Conservation (phyloP, 37 sponge, comb jelly and placozoan genomes). For the Cliona cf. orientalis region DNA sequence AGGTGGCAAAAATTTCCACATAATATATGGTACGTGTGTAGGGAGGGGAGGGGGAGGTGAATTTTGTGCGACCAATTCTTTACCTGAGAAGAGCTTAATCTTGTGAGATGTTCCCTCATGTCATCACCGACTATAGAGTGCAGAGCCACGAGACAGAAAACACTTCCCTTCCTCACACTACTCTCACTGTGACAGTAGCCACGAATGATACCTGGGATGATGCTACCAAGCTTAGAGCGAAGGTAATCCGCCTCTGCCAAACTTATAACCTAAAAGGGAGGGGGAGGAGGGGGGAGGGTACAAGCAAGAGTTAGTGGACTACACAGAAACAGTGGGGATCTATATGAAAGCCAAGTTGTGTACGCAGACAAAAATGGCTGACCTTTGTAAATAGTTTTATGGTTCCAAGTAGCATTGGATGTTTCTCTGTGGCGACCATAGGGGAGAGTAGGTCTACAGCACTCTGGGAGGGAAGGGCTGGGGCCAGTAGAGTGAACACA, state of each 20-base stretch:
- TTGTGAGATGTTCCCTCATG: slow-evolving; percentile 62
- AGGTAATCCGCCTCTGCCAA: slow-evolving; percentile 19
- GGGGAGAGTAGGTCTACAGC: slow-evolving; percentile 62
- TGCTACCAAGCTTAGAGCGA: slow-evolving; percentile 6
- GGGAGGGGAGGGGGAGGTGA: not conserved
- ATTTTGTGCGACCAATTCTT: not conserved
- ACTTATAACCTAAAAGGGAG: slow-evolving; percentile 23
- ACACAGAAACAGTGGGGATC: too few relatives aligned
- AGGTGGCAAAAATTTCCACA: too few relatives aligned
- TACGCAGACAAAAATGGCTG: too few relatives aligned
- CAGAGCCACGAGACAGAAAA: slow-evolving; percentile 92
- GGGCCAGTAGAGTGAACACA: slow-evolving; percentile 61
- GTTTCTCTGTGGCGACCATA: slow-evolving; percentile 49
- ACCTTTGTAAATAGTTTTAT: slow-evolving; percentile 86
- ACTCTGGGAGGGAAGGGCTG: slow-evolving; percentile 49
- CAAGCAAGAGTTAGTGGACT: too few relatives aligned
- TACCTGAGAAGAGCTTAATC: slow-evolving; percentile 82
- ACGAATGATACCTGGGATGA: slow-evolving; percentile 53
- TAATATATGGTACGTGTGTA: not conserved
- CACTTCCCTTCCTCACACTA: slow-evolving; percentile 85
- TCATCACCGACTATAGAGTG: slow-evolving; percentile 78
- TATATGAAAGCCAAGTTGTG: too few relatives aligned
- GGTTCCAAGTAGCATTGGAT: slow-evolving; percentile 65
- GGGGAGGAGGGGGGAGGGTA: too few relatives aligned
- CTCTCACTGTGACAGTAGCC: slow-evolving; percentile 85